A percentile compares a stretch with the other conserved stretches of the same genome.
Conservation (phyloP, 2,888 invertebrate genomes). For the Asteroscopus sphinx region DNA sequence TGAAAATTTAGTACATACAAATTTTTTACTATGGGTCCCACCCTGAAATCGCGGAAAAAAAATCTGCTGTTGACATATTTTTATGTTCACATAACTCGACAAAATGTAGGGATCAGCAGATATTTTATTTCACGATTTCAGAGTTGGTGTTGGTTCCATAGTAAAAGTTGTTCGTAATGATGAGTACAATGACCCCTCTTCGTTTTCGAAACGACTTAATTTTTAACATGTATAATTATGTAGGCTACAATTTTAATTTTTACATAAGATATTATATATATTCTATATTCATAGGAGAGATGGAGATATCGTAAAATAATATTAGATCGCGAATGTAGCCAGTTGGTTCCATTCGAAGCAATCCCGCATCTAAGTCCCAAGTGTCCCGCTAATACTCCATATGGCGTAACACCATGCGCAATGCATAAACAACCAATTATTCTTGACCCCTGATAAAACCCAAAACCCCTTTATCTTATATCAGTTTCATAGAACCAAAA, state of each 20-base stretch:
- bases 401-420: slow-evolving; percentile 83
- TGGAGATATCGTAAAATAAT: slow-evolving; percentile 26
- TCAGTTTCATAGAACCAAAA: slow-evolving; percentile 9
- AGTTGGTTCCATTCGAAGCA: slow-evolving; percentile 84
- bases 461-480: slow-evolving; percentile 19
- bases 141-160: no score
- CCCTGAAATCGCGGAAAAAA: no score
- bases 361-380: slow-evolving; percentile 83
- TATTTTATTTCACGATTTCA: no score
- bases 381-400: slow-evolving; percentile 88
- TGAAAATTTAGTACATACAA: no score
- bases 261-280: not conserved
- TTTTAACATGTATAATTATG: no score
- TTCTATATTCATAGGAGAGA: slow-evolving; percentile 1
- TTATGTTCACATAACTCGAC: no score
- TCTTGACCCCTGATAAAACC: slow-evolving; percentile 60
- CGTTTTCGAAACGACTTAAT: no score
- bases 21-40: no score
- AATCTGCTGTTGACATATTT: no score
- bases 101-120: no score
- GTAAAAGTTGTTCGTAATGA: no score
- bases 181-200: no score
- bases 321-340: slow-evolving; percentile 74
- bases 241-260: not conserved
- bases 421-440: slow-evolving; percentile 76